Percentiles rank a stretch among this genome's conserved stretches.
These are phyloP conservation scores for Notospermus geniculatus DNA, from an alignment of 1,140 invertebrate species.

Conservation along the genomic window DNA sequence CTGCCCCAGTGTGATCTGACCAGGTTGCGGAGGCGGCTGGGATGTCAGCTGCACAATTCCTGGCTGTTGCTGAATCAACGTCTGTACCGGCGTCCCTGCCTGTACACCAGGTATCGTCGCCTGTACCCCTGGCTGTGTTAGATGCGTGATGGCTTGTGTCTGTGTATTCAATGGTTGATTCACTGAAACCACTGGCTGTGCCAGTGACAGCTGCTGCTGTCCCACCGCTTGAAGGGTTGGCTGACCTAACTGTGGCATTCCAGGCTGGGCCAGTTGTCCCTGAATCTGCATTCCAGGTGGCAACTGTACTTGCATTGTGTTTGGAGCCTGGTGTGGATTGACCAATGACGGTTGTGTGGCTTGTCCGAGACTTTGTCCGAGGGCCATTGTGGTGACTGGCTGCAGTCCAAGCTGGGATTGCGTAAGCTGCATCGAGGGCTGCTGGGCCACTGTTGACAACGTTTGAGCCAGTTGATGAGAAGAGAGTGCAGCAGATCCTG, in stretches of 20 bases:
- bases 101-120: neutral
- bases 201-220: neutral
- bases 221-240: neutral
- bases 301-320: neutral
- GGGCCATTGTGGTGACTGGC: neutral
- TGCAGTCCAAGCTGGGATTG: neutral
- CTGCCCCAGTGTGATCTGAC: neutral
- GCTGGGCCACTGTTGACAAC: neutral
- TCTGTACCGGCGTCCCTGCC: neutral
- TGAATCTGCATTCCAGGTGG: conserved; percentile 3
- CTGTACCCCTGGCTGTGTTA: no score
- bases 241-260: neutral
- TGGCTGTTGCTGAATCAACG: neutral
- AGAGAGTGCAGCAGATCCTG: neutral
- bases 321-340: neutral
- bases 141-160: no score
- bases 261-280: conserved; percentile 7
- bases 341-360: conserved; percentile 1
- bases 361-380: neutral
- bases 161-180: neutral
- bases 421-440: neutral
- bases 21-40: neutral
- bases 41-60: neutral
- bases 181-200: neutral
- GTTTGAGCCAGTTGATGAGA: neutral